Evolutionary conservation across 1,140 invertebrate species (phyloP), one percentile per base, ranked within the genome.

Genomic region (Lysiphlebus fabarum): DNA sequence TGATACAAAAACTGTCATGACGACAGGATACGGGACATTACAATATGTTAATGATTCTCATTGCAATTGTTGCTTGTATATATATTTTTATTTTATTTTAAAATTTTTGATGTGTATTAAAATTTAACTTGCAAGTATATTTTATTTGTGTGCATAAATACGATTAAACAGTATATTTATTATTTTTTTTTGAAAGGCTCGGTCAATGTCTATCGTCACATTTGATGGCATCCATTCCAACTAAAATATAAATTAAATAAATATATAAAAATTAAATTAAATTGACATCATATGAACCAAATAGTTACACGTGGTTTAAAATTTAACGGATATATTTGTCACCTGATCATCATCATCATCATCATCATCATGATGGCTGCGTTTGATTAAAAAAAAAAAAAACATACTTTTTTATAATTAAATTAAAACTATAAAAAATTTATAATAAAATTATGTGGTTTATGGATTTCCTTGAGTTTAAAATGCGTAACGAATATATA

Each of bases 11-110:
- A 65, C 62, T 67, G 64, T 64, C 67, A 48, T 60, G 58, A 64
- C 65, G 69, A 76, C 77, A 79, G 77, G 77, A 78, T 78, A 77
- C 74, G 65, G 69, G 67, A 56, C 71, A 76, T 78, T 79, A 79
- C 74, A 73, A 73, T 79, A 79, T 79, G 77, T 74, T 78, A 79
- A 79, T 79, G 68, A 75, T 72, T 69, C 72, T 58, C 36, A 53
- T 63, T 59, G 51, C 59, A 65, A 68, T 68, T 62, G 65, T 65
- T 49, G 54, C 60, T 36, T 54, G 53, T 62, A n/a, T n/a, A n/a
- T n/a, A n/a, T n/a, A n/a, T 36, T 47, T 12, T 56, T 37, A 47
- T 34, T 14, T 5, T 10, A 37, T 7, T 9, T 36, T 49, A 47
- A 26, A 26, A 2, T 26, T 26, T 26, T 2, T 2, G 4, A 26